Base-by-base conservation (phyloP, 2,797 vertebrate species). In the Sebastes itinus region DNA sequence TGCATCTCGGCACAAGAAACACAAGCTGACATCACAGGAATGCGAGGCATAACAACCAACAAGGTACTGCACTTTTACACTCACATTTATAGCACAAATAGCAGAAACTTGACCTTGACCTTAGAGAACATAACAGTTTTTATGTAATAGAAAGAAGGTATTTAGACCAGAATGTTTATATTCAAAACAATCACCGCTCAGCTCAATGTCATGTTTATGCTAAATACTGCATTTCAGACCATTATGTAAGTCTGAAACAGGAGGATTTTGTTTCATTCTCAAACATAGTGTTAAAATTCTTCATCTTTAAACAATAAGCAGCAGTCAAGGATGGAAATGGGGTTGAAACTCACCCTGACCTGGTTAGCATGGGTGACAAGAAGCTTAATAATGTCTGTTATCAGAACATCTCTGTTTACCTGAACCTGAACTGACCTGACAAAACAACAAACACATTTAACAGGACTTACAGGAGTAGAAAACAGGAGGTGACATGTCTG, bases 11-110 rank as follows among this genome's bases (percentile, higher is more conserved):
- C 77, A 81, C 16, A 61, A 62, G 81, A 76, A 85, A 89, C 77
- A 33, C 49, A 78, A 80, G 82, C 64, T 68, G 72, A 77, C 75
- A 72, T 75, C 69, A 82, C 30, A 71, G 62, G 56, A 86, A 92
- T 91, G 87, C 77, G 75, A 63, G 72, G 68, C 72, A 5, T 75
- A 63, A 60, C 80, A 33, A 75, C 70, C 38, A 83, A 66, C 80
- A 89, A 90, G 90, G 87, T 91, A 88, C 60, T 56, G 80, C 73
- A 23, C 32, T 46, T 80, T 49, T 81, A 35, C 60, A 22, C 63
- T 69, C 14, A 25, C 25, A 59, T 23, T 14, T 18, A 62, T 46
- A 18, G 42, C 42, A 46, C 6, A 68, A 30, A 69, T 4, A 52
- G 4, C 3, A 63, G 27, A 67, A 63, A 18, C 7, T 16, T 72